Evolutionary conservation across 2,888 invertebrate genomes (phyloP), one percentile per base, ranked within the genome.

Genomic region (Tenthredo livida): DNA sequence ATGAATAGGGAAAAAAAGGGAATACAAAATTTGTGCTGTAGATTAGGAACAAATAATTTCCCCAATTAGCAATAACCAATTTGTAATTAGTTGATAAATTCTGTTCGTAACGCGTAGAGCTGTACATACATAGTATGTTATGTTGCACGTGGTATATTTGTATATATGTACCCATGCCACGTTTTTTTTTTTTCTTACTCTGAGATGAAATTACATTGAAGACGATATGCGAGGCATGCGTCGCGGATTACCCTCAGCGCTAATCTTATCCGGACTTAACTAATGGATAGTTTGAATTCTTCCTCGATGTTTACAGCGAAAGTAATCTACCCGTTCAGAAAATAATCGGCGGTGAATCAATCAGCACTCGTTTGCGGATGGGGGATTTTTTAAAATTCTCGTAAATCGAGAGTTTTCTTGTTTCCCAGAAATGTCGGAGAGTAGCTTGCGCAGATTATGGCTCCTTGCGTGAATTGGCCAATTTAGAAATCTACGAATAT

Each of bases 261-360:
- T 77, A 77, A 77, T 77, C 77, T 77, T 77, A 77, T 77, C 77
- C 25, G n/a, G 40, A 77, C 50, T 21, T 9, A 77, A 54, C 77
- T 77, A 77, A 77, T 54, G 77, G 29, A 33, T 50, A 77, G 77
- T 77, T 77, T 3, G 50, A 50, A 77, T 77, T 77, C 77, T 77
- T 54, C 17, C 77, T 2, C 54, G 50, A 17, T 77, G 54, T 50
- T 50, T 54, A 54, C 77, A 54, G 33, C 50, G 25, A 15, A 54
- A 33, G 54, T 77, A 50, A 54, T 37, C 50, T 54, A 77, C 17
- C 50, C 67, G 67, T 67, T 77, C 12, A 17, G 17, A 5, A 17
- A 17, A 25, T 4, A 25, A 21, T 43, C n/a, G 17, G 6, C 17
- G 61, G 21, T 12, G 12, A 61, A 61, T 21, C 25, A 33, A 29